phyloP scores from a whole-genome alignment of 2,113 vertebrate species.

The Phrynosoma blainvillii region DNA sequence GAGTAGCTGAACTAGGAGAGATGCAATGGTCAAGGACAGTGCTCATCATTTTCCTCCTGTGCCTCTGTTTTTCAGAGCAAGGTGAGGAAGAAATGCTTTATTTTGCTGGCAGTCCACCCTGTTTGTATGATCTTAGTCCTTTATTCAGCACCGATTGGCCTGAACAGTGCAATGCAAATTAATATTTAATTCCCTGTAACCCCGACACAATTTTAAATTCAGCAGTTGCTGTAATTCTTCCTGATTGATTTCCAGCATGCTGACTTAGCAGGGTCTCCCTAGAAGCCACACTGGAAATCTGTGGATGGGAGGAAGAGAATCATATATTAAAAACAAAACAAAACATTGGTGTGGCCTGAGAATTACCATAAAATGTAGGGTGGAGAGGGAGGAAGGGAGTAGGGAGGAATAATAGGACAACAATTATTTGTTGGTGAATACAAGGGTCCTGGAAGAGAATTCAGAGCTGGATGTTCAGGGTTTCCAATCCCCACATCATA shows the following conservation, averaged over 20 bases:
- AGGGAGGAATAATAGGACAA: not conserved
- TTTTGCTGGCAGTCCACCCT: not conserved
- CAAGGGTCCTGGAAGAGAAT: not conserved
- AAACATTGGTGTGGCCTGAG: not conserved
- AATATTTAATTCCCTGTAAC: conserved; percentile 19
- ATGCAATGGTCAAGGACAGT: not conserved
- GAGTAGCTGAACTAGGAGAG: not conserved
- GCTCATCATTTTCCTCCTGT: not conserved
- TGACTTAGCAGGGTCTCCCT: not conserved
- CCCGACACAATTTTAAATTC: not conserved
- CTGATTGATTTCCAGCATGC: not conserved
- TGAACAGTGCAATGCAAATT: not conserved
- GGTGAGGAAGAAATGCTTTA: not conserved
- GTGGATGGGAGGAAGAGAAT: not conserved
- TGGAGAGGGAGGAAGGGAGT: not conserved
- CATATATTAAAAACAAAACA: not conserved
- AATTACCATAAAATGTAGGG: not conserved
- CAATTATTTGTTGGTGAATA: not conserved
- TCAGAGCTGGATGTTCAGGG: too few species aligned
- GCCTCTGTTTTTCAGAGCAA: not conserved
- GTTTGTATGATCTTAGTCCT: not conserved
- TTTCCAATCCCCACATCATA: not conserved
- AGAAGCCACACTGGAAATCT: not conserved
- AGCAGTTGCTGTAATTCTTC: not conserved
- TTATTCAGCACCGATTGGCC: not conserved